Conservation (phyloP, 1,140 invertebrate genomes). For the Calosoma granatense region DNA sequence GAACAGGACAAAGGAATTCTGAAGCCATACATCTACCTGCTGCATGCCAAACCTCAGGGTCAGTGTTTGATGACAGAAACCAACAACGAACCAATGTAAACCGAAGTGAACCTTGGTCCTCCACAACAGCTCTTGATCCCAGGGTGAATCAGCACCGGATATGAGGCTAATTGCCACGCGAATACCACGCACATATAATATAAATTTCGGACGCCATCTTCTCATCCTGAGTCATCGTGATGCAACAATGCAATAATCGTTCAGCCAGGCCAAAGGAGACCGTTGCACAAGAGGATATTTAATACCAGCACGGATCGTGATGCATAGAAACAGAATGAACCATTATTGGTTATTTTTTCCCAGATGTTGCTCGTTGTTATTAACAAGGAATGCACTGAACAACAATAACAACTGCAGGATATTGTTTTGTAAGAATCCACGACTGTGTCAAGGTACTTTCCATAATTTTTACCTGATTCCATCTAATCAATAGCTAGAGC, state of each 20-base stretch:
- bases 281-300: neutral
- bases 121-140: no score
- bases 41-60: no score
- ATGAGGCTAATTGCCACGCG: neutral
- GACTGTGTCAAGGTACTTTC: neutral
- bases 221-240: neutral
- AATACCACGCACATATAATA: neutral
- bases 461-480: no score
- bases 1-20: neutral
- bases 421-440: neutral
- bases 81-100: no score
- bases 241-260: neutral
- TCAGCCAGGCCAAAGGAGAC: neutral
- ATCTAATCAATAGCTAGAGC: no score
- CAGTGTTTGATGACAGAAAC: no score
- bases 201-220: neutral
- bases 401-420: neutral
- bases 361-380: neutral
- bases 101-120: no score
- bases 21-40: neutral
- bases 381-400: neutral
- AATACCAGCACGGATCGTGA: no score
- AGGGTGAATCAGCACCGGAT: neutral
- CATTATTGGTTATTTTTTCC: neutral
- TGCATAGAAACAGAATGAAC: neutral